phyloP scores from a whole-genome alignment of 2,113 vertebrate genomes.

The Microcebus tavaratra region DNA sequence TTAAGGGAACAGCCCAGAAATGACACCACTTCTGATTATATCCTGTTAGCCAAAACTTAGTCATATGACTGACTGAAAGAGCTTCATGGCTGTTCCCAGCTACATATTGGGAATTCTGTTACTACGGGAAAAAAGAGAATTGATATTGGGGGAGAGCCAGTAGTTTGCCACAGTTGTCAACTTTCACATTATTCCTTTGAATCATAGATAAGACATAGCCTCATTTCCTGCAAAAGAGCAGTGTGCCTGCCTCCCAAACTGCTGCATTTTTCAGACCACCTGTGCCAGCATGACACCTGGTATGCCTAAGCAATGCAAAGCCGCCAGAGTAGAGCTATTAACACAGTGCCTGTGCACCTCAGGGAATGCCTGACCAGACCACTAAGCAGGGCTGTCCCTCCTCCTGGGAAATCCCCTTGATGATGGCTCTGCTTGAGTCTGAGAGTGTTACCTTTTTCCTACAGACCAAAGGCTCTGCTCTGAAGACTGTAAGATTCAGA shows the following conservation, averaged over 20 bases:
- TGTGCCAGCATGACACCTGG: neutral
- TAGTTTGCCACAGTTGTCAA: neutral
- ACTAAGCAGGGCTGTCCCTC: neutral
- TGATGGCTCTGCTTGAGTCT: neutral
- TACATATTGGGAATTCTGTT: neutral
- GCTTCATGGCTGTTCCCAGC: neutral
- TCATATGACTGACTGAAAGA: neutral
- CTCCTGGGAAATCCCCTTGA: neutral
- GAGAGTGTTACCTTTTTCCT: neutral
- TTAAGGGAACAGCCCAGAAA: neutral
- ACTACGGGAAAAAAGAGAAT: neutral
- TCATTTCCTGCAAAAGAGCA: neutral
- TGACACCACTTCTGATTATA: neutral
- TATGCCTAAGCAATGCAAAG: neutral
- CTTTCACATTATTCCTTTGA: slow-evolving; percentile 25
- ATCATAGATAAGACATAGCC: neutral
- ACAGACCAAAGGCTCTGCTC: neutral
- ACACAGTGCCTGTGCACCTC: rapidly evolving
- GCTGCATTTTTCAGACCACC: neutral
- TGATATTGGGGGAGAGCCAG: neutral
- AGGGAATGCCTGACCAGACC: neutral
- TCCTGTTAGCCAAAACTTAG: neutral
- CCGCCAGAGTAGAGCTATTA: neutral
- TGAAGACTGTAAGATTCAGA: neutral
- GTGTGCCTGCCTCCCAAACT: neutral